Base-by-base conservation (phyloP, 2,888 invertebrate genomes). In the Trissolcus brochymenae region DNA sequence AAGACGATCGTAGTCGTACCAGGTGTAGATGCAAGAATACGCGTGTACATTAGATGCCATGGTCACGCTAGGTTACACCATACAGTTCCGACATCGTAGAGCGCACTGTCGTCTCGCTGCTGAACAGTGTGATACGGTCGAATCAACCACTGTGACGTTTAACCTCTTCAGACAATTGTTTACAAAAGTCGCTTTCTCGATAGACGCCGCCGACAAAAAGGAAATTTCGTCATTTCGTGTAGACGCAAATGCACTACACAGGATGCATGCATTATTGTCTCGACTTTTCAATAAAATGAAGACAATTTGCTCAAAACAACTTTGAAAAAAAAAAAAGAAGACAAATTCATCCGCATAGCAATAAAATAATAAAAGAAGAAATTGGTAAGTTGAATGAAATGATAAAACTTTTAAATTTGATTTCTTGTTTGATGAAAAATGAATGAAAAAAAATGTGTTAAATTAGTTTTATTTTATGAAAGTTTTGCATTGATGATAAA, bases 141-240 rank as follows among this genome's bases (percentile, higher is more conserved):
- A 82, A 65, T 77, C 82, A 80, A 76, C 68, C 81, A 81, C 81
- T 81, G 82, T 82, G 79, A 83, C 82, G 72, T 79, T 79, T 79
- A 82, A 83, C 80, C 81, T 82, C 81, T 81, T 75, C 76, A 70
- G 79, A 80, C 79, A 73, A 78, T 79, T 72, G 72, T 68, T 76
- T 72, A 76, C 67, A 73, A 79, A 62, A 35, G 35, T 64, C 72
- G 70, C 72, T 78, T 72, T 70, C 76, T 64, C 67, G 71, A 75
- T 78, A 72, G 61, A 35, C 11, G 35, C 21, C 60, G 57, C 62
- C 53, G 77, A 64, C 59, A 72, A 64, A 51, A 68, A 77, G 60
- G 68, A 68, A 64, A 77, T 77, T 77, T 77, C 72, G 59, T 65
- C 64, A 77, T 64, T n/a, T 59, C 62, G 49, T 50, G 50, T 21